Conservation (phyloP, 2,797 vertebrate species). For the Chromis chromis region DNA sequence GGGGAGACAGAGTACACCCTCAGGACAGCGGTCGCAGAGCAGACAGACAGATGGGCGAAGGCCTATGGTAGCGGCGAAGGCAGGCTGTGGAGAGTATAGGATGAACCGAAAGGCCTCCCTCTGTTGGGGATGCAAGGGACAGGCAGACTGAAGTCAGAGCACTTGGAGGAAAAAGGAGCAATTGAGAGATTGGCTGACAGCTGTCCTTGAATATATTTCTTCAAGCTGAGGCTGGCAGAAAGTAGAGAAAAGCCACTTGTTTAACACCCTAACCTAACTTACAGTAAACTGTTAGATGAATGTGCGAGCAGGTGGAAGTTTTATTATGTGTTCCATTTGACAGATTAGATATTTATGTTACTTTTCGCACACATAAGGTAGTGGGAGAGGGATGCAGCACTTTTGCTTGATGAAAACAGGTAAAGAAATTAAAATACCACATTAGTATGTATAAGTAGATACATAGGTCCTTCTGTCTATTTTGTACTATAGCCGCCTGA, state of each 20-base stretch:
- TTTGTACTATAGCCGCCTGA: too few species aligned
- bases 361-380: background rate
- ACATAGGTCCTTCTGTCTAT: too few species aligned
- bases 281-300: slow-evolving; percentile 4
- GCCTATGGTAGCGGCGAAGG: slow-evolving; percentile 52
- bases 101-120: slow-evolving; percentile 76
- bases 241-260: slow-evolving; percentile 35
- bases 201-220: slow-evolving; percentile 74
- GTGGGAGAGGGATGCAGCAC: background rate
- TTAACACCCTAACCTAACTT: slow-evolving; percentile 13
- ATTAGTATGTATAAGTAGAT: too few species aligned
- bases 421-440: too few species aligned
- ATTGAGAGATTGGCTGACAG: slow-evolving; percentile 70
- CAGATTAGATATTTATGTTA: background rate
- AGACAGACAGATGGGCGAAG: slow-evolving; percentile 76
- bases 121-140: slow-evolving; percentile 78
- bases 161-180: slow-evolving; percentile 49
- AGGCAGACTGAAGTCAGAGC: slow-evolving; percentile 60
- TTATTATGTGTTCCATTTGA: background rate
- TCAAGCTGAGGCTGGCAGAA: slow-evolving; percentile 43
- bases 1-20: slow-evolving; percentile 79
- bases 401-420: too few species aligned
- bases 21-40: slow-evolving; percentile 76
- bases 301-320: background rate
- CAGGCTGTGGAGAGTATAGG: slow-evolving; percentile 52